Evolutionary conservation across 2,888 invertebrate species (phyloP).

Genomic region (Acleris cristana): DNA sequence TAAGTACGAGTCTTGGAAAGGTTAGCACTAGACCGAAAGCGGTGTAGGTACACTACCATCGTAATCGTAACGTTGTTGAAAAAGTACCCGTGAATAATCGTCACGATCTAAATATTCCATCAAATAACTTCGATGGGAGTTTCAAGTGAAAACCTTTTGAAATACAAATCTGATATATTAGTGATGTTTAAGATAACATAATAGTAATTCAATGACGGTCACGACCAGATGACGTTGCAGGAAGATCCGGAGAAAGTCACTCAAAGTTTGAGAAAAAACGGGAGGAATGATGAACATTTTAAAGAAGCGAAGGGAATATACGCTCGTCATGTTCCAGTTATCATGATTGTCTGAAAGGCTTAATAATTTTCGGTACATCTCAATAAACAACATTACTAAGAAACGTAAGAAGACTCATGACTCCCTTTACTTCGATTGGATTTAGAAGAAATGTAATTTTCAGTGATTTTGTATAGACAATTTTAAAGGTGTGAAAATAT

Average conservation of each 20-base stretch:
- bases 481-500: too few relatives aligned
- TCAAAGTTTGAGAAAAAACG: slow-evolving; percentile 14
- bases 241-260: slow-evolving; percentile 16
- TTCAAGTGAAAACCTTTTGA: slow-evolving; percentile 16
- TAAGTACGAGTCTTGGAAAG: too few relatives aligned
- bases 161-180: slow-evolving; percentile 22
- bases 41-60: too few relatives aligned
- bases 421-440: too few relatives aligned
- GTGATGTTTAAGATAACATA: slow-evolving; percentile 24
- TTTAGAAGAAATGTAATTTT: too few relatives aligned
- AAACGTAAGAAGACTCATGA: too few relatives aligned
- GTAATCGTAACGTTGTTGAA: too few relatives aligned
- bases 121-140: slow-evolving; percentile 4
- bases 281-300: slow-evolving; percentile 1
- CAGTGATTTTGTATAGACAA: too few relatives aligned
- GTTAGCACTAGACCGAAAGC: too few relatives aligned
- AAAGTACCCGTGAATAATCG: too few relatives aligned
- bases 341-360: slow-evolving; percentile 7
- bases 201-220: slow-evolving; percentile 20
- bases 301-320: slow-evolving; percentile 10
- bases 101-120: neutral
- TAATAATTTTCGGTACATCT: neutral
- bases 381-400: neutral
- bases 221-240: slow-evolving; percentile 21
- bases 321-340: slow-evolving; percentile 19